Percentiles rank a stretch among this genome's conserved stretches.
phyloP scores from a whole-genome alignment of 64 coral and sea anemone genomes.

The Stylophora pistillata region DNA sequence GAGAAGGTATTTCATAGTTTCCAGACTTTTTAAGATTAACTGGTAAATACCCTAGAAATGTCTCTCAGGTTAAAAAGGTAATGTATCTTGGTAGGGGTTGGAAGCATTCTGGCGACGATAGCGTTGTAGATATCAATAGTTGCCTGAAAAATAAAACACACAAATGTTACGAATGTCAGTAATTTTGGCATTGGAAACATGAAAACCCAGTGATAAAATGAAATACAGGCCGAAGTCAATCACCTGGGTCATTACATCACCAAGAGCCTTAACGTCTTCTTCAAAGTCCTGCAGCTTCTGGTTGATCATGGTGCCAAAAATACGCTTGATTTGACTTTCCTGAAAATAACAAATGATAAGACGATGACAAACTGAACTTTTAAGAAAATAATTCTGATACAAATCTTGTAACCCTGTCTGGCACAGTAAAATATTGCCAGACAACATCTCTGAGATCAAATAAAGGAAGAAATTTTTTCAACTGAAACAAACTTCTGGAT shows the following conservation, averaged over 20 bases:
- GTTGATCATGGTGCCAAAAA: conserved; percentile 99
- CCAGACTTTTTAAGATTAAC: neutral
- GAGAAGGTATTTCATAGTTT: neutral
- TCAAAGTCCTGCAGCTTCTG: conserved; percentile 99
- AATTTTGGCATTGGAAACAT: neutral
- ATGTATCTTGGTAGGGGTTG: conserved; percentile 98
- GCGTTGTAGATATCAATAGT: conserved; percentile 96
- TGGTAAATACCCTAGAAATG: conserved; percentile 85
- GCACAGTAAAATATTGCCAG: no score
- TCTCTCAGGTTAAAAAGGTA: conserved; percentile 98
- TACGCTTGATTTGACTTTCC: conserved; percentile 99
- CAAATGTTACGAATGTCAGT: neutral
- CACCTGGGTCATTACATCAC: conserved; percentile 99
- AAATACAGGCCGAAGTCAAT: neutral
- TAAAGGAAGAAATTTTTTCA: no score
- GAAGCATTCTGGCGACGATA: conserved; percentile 94
- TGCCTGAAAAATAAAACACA: conserved; percentile 60
- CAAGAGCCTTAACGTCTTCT: conserved; percentile 96
- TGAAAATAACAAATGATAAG: neutral
- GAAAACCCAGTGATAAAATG: neutral
- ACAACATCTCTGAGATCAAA: no score
- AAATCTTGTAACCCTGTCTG: no score
- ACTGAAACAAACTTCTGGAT: no score
- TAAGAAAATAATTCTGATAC: neutral
- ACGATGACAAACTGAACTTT: neutral